A percentile compares a stretch with the other conserved stretches of the same genome.
Evolutionary conservation across 2,113 vertebrate genomes (phyloP).

Genomic region (Coregonus clupeaformis): DNA sequence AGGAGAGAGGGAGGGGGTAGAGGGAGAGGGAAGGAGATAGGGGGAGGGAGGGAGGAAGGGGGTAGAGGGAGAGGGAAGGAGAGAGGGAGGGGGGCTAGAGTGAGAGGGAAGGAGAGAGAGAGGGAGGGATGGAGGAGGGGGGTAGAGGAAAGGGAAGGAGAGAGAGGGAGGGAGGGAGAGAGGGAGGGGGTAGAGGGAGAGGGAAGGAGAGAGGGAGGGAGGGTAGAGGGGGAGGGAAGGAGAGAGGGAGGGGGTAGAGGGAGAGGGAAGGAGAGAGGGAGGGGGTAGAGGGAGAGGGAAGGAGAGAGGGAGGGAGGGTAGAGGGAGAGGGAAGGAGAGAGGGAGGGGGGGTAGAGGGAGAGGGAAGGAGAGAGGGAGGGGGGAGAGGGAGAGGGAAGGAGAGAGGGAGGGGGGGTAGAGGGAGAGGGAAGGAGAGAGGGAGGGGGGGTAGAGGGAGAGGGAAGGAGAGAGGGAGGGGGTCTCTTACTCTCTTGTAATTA

Average conservation of each 20-base stretch:
- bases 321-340: no score
- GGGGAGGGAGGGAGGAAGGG: no score
- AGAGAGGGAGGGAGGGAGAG: not conserved
- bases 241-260: no score
- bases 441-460: no score
- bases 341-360: no score
- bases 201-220: not conserved
- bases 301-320: not conserved
- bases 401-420: not conserved
- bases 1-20: not conserved
- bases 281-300: not conserved
- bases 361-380: not conserved
- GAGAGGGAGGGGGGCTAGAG: no score
- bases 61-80: no score
- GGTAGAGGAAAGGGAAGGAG: conserved; percentile 1
- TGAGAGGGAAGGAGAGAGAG: no score
- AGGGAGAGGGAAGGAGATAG: no score
- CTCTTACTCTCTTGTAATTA: not conserved
- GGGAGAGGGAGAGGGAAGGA: no score
- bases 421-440: not conserved
- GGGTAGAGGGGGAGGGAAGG: no score
- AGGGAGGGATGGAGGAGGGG: not conserved
- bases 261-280: not conserved
- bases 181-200: not conserved
- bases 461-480: no score